Conservation (phyloP, 1,140 invertebrate genomes). For the Lethrus apterus region DNA sequence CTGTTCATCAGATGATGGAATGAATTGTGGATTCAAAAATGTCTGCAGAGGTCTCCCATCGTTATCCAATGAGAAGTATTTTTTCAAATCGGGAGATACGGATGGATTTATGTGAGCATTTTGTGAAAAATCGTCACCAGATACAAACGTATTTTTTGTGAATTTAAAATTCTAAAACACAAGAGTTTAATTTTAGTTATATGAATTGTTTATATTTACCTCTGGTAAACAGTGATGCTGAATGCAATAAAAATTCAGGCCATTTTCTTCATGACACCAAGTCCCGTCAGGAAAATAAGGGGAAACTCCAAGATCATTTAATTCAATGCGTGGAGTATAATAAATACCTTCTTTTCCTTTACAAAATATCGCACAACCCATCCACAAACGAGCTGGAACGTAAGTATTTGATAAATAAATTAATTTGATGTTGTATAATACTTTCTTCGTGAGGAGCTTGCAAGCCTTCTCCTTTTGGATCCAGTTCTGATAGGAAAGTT, state of each 20-base stretch:
- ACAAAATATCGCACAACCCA: constrained; percentile 71
- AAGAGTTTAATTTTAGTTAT: constrained; percentile 14
- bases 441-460: constrained; percentile 62
- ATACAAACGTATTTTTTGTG: constrained; percentile 43
- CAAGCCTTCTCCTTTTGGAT: constrained; percentile 53
- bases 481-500: constrained; percentile 50
- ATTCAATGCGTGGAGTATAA: constrained; percentile 65
- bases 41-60: constrained; percentile 53
- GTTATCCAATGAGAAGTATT: constrained; percentile 52
- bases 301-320: constrained; percentile 62
- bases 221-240: constrained; percentile 67
- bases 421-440: constrained; percentile 26
- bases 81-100: constrained; percentile 46
- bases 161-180: constrained; percentile 49
- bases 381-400: constrained; percentile 56
- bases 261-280: constrained; percentile 62
- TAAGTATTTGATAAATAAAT: constrained; percentile 1
- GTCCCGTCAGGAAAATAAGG: constrained; percentile 76
- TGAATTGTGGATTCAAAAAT: constrained; percentile 37
- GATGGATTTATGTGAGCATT: constrained; percentile 46
- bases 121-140: constrained; percentile 50
- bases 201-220: constrained; percentile 34
- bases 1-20: constrained; percentile 38
- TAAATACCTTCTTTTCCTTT: constrained; percentile 54
- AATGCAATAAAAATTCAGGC: constrained; percentile 61